Conservation (phyloP, 2,797 vertebrate species). For the Cheirogaleus major region DNA sequence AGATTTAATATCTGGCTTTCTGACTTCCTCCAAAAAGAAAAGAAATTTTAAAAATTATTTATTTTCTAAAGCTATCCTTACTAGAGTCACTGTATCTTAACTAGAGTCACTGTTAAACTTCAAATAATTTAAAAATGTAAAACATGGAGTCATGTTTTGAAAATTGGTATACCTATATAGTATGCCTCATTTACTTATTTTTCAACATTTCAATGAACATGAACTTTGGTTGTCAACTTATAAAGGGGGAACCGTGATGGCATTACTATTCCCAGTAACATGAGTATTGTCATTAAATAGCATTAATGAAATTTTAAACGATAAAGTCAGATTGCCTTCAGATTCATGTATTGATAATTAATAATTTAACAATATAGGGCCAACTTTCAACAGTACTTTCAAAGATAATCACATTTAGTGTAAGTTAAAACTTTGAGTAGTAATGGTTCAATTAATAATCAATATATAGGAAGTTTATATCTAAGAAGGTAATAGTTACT, state of each 20-base stretch:
- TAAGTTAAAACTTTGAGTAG: background rate
- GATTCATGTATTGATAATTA: background rate
- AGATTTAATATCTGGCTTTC: background rate
- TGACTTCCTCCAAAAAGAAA: background rate
- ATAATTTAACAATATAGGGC: background rate
- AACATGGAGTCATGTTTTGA: background rate
- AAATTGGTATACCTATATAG: background rate
- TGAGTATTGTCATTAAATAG: background rate
- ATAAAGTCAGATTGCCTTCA: background rate
- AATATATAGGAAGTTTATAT: background rate
- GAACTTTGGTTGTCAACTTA: background rate
- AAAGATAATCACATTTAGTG: background rate
- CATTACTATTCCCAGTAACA: background rate
- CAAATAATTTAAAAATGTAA: conserved; percentile 18
- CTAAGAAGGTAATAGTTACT: background rate
- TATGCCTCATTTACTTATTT: background rate
- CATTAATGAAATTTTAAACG: background rate
- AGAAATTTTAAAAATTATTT: background rate
- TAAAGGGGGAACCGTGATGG: background rate
- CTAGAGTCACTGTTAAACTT: background rate
- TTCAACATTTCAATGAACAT: background rate
- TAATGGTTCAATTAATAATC: background rate
- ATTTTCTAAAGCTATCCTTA: background rate
- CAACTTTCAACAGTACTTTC: background rate
- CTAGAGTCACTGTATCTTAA: background rate